Percentiles rank a stretch among this genome's conserved stretches.
phyloP scores from a whole-genome alignment of 2,888 invertebrate genomes.

The Serripes groenlandicus region DNA sequence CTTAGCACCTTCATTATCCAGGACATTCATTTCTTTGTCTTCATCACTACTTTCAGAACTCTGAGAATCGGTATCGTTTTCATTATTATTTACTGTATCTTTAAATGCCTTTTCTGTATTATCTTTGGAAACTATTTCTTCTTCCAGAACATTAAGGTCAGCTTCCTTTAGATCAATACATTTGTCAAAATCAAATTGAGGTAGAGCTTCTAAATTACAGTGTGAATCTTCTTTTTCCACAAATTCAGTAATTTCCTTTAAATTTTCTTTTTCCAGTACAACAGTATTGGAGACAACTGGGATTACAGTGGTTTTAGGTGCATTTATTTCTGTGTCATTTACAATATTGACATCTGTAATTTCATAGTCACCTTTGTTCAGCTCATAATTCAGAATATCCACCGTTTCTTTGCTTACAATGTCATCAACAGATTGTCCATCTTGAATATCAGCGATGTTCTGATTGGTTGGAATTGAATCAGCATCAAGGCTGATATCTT shows the following conservation, averaged over 20 bases:
- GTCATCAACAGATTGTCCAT: not conserved
- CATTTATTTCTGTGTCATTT: slow-evolving; percentile 25
- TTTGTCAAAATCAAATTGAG: not conserved
- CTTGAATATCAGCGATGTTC: not conserved
- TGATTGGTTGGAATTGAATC: not conserved
- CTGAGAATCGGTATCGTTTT: not conserved
- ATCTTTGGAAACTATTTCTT: not conserved
- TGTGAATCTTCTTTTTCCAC: not conserved
- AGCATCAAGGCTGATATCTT: not conserved
- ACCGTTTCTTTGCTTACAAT: slow-evolving; percentile 40
- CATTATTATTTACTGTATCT: not conserved
- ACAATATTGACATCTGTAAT: slow-evolving; percentile 42
- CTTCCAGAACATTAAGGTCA: not conserved
- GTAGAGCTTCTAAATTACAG: not conserved
- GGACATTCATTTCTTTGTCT: not conserved
- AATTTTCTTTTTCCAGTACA: not conserved
- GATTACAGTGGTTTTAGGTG: too few relatives aligned
- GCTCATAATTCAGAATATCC: slow-evolving; percentile 48
- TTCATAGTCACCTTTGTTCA: slow-evolving; percentile 48
- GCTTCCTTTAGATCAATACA: not conserved
- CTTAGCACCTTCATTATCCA: not conserved
- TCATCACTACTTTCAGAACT: not conserved
- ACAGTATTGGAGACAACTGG: not conserved
- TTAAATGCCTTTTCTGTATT: not conserved
- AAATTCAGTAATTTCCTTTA: not conserved